These are phyloP conservation scores for Quadroppia sp. DNA, from an alignment of 2,888 invertebrate species.

Conservation along the genomic window DNA sequence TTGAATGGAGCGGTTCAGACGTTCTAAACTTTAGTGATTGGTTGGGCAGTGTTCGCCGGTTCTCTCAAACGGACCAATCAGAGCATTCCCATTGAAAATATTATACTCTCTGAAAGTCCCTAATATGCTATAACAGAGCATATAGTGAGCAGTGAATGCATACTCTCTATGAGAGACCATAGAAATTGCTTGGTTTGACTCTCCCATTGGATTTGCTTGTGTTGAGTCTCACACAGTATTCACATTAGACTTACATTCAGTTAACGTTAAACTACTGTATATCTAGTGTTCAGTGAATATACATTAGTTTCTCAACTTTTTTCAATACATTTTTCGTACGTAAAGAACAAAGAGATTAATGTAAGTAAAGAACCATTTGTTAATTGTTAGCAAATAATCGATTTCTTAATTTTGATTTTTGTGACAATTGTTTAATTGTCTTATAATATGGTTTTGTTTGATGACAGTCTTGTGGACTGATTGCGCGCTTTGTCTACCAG, in stretches of 20 bases:
- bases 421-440: background rate
- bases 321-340: background rate
- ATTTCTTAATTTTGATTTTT: background rate
- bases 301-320: too few relatives aligned
- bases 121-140: too few relatives aligned
- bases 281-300: too few relatives aligned
- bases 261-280: too few relatives aligned
- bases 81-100: constrained; percentile 1
- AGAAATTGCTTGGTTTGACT: background rate
- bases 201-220: constrained; percentile 35
- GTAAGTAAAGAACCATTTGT: background rate
- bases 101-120: constrained; percentile 31
- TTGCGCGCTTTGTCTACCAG: constrained; percentile 28
- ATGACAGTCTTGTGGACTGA: background rate
- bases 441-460: background rate
- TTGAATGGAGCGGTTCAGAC: background rate
- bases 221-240: too few relatives aligned
- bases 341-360: background rate
- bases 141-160: background rate
- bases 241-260: too few relatives aligned
- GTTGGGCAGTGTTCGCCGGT: constrained; percentile 24
- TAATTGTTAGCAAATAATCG: background rate
- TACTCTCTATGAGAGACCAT: constrained; percentile 32
- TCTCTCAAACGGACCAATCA: background rate
- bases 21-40: background rate